These are phyloP conservation scores for Gopherus evgoodei DNA, from an alignment of 2,113 vertebrate species.

Conservation along the genomic window DNA sequence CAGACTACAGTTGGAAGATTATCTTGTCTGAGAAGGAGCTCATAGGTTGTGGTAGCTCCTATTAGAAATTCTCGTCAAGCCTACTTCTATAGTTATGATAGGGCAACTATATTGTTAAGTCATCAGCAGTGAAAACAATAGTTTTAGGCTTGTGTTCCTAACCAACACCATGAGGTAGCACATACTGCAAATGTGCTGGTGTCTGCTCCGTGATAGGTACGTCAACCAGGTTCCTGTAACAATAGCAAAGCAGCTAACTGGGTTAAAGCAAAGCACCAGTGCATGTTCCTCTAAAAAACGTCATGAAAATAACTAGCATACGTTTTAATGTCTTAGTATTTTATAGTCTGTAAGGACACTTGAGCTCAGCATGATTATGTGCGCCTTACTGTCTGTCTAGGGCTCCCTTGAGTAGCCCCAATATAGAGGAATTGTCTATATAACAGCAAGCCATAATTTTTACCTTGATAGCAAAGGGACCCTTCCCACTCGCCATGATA, in stretches of 20 bases:
- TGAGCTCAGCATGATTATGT: background rate
- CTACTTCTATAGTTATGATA: background rate
- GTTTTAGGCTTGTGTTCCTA: background rate
- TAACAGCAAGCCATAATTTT: background rate
- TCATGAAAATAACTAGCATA: accelerated
- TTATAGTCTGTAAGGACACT: background rate
- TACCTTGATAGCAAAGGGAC: background rate
- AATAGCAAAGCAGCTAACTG: background rate
- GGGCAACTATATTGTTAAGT: background rate
- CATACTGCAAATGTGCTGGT: background rate
- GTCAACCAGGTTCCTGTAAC: background rate
- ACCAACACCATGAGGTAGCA: background rate
- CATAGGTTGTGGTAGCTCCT: background rate
- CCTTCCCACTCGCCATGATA: background rate
- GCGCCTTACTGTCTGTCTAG: background rate
- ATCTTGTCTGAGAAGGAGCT: background rate
- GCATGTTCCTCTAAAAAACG: background rate
- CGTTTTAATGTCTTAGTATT: background rate
- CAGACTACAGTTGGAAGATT: background rate
- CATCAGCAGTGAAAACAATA: background rate
- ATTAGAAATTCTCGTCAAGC: background rate
- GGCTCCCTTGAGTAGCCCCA: background rate
- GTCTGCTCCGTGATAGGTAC: background rate
- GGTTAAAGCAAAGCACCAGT: background rate
- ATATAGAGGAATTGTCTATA: background rate